Evolutionary conservation across 1,140 invertebrate species (phyloP), one percentile per base, ranked within the genome.

Genomic region (Habropoda laboriosa): DNA sequence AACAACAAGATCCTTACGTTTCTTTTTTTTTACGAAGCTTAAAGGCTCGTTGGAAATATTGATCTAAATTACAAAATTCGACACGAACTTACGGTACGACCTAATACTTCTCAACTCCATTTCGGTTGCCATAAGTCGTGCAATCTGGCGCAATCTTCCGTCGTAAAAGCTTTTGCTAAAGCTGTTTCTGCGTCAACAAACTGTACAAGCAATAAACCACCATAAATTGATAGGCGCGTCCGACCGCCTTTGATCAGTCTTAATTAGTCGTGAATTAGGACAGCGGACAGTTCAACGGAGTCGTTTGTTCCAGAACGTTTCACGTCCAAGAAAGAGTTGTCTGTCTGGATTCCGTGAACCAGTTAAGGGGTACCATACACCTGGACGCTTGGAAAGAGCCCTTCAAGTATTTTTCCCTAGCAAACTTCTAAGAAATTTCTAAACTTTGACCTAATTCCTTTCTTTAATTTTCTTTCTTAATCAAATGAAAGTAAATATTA

Each of bases 261-360:
- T 79, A 71, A 84, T 84, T 79, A 73, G 42, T 27, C 61, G 53
- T 47, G 5, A 82, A 67, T 47, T 72, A 42, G 68, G 32, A 55
- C 61, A 32, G 35, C 24, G 57, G 24, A 3, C 27, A 18, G 7
- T 30, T 67, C 38, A n/a, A n/a, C 42, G 61, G 35, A 45, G 40
- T 45, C 51, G 32, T 63, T 57, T 42, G 16, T 64, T 27, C 16
- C 8, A 32, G 21, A 66, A 55, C 10, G 35, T 72, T 45, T 32
- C 55, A 32, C n/a, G n/a, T 12, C 16, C 35, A 76, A 45, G 47
- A 42, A 49, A 30, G 10, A 3, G 6, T 32, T 21, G 21, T 32
- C 16, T 6, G 49, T 61, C 47, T n/a, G 10, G 12, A 27, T 81
- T 81, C 74, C 45, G 45, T 47, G 66, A 79, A 75, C 77, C 35